Base-by-base conservation (phyloP, 2,797 vertebrate species). In the Pipistrellus pipistrellus region DNA sequence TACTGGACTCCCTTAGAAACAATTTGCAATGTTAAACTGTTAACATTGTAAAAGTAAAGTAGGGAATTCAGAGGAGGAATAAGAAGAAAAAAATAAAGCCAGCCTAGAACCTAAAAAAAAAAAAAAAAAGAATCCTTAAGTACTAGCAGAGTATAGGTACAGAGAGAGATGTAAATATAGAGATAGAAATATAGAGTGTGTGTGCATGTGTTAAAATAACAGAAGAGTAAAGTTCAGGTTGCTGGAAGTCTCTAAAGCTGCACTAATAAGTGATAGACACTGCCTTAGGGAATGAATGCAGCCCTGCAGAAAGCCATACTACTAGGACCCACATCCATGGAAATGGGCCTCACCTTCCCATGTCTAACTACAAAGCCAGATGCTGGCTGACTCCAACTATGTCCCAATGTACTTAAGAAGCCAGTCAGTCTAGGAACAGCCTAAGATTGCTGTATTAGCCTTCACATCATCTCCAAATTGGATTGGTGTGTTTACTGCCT, bases 11-110 rank as follows among this genome's bases (percentile, higher is more conserved):
- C 20, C 64, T 85, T 86, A 68, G 91, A 92, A 86, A 84, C 59
- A 83, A 71, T 64, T 87, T 86, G 46, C 32, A 69, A 96, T 51
- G 11, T 25, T 14, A 84, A 93, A 88, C 32, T 32, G 59, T 46
- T 46, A 91, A 69, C 72, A n/a, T 8, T 80, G 27, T 78, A 95
- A 93, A 93, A 89, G n/a, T 78, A 38, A 85, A 90, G 91, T 7
- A 64, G 7, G 46, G 8, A 90, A 83, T 17, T 96, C 23, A 88
- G 25, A 95, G 72, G 57, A 87, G 11, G 23, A 73, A 72, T 55
- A 77, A 82, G 35, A 44, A 90, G 41, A 48, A 85, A 68, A 41
- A 41, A 83, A 51, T 76, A 35, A 84, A 90, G 72, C 20, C 48
- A 91, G 32, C 64, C n/a, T 89, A 89, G 51, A 93, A 92, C 11